Evolutionary conservation across 35 echinoderm and acorn worm species (phyloP), one percentile per base, ranked within the genome.

Genomic region (Eucidaris tribuloides): DNA sequence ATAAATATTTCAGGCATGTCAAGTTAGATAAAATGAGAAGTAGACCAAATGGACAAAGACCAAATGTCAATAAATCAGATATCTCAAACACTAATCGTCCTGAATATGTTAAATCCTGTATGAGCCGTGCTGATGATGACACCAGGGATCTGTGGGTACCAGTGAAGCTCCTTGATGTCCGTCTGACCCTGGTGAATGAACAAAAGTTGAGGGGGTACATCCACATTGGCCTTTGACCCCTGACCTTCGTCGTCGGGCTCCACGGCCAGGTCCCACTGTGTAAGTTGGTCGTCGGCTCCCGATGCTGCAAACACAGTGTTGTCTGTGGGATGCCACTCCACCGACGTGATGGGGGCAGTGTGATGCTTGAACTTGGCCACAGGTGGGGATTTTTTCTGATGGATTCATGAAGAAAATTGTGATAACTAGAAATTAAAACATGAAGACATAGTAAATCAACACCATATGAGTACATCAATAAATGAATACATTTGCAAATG

Each of bases 291-390:
- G 52, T 97, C 94, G 0, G 90, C 81, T 7, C 94, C 94, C 31
- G 82, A 71, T 35, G 90, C 66, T 4, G 90, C 90, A 61, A 97
- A 97, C 29, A 97, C 90, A 18, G 94, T 97, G 33, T 77, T 89
- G 81, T 97, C 94, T 42, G 64, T 88, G 0, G 90, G 86, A 54
- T 93, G 86, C 94, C 94, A 97, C 55, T 92, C 94, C 35, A 97
- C 90, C 1, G 90, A 93, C 5, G 94, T 92, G 4, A 97, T 93
- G 0, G 94, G 94, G 1, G 76, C 94, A 7, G 94, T 86, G 79
- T 97, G 94, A 58, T 97, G 94, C 66, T 97, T 97, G 82, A 97
- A 97, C 50, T 93, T 97, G 20, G 94, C 94, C 0, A 97, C 82
- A 24, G 94, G 90, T 42, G 85, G 86, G 11, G 45, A 55, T 46